phyloP scores from a whole-genome alignment of 2,888 invertebrate species.

The Mimachlamys varia region DNA sequence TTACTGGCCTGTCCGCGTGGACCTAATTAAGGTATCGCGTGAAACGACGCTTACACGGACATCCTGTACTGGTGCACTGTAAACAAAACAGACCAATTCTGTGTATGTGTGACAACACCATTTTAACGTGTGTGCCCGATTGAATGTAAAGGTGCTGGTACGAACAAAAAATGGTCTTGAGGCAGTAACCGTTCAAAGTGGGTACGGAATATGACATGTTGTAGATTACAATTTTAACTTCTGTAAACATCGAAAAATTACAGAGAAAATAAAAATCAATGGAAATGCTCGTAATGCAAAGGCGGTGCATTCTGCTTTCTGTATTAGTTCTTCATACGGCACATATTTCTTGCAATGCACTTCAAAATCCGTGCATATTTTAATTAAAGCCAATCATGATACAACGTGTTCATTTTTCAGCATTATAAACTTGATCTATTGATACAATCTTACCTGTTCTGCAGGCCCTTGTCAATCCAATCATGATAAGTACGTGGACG shows the following conservation, averaged over 20 bases:
- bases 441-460: neutral
- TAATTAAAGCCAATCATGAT: neutral
- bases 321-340: neutral
- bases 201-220: neutral
- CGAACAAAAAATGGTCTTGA: neutral
- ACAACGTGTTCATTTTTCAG: neutral
- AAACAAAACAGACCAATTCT: neutral
- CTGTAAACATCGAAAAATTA: neutral
- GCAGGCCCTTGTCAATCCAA: neutral
- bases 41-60: neutral
- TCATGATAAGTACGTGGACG: slow-evolving; percentile 14
- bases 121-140: neutral
- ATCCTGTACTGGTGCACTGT: neutral
- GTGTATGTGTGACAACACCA: neutral
- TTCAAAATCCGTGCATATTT: neutral
- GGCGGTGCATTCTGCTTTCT: neutral
- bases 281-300: neutral
- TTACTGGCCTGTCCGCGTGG: neutral
- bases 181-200: neutral
- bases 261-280: neutral
- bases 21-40: neutral
- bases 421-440: neutral
- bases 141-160: neutral
- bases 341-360: neutral
- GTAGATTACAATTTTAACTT: neutral